These are phyloP conservation scores for Andricus quercusramuli DNA, from an alignment of 2,888 invertebrate species.

Conservation along the genomic window DNA sequence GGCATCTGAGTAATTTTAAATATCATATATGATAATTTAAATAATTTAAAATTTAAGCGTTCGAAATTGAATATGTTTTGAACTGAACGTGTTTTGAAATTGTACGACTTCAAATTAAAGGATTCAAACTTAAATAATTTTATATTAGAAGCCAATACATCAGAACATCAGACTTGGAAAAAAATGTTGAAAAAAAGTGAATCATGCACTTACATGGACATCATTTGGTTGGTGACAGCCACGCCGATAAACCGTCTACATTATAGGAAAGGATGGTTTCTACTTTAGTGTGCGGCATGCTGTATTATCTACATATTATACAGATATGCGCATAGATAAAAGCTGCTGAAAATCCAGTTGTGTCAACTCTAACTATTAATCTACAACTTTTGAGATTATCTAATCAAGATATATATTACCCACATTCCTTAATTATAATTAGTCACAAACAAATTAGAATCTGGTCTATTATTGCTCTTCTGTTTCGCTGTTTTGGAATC, in stretches of 20 bases:
- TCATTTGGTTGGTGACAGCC: conserved; percentile 70
- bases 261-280: conserved; percentile 66
- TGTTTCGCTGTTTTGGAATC: too few species aligned
- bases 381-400: not conserved
- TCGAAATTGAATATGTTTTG: too few species aligned
- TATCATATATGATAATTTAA: too few species aligned
- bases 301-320: conserved; percentile 47
- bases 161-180: too few species aligned
- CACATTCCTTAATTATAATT: not conserved
- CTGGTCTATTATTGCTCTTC: not conserved
- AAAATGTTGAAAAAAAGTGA: conserved; percentile 47
- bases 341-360: not conserved
- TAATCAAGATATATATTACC: not conserved
- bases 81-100: too few species aligned
- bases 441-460: not conserved
- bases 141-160: too few species aligned
- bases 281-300: conserved; percentile 60
- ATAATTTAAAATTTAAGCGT: too few species aligned
- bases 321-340: conserved; percentile 33
- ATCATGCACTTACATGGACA: conserved; percentile 76
- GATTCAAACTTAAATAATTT: too few species aligned
- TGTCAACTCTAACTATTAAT: not conserved
- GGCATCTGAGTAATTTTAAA: too few species aligned
- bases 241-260: conserved; percentile 74
- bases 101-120: too few species aligned